These are phyloP conservation scores for Ennomos fuscantarius DNA, from an alignment of 2,888 invertebrate genomes.

Conservation along the genomic window DNA sequence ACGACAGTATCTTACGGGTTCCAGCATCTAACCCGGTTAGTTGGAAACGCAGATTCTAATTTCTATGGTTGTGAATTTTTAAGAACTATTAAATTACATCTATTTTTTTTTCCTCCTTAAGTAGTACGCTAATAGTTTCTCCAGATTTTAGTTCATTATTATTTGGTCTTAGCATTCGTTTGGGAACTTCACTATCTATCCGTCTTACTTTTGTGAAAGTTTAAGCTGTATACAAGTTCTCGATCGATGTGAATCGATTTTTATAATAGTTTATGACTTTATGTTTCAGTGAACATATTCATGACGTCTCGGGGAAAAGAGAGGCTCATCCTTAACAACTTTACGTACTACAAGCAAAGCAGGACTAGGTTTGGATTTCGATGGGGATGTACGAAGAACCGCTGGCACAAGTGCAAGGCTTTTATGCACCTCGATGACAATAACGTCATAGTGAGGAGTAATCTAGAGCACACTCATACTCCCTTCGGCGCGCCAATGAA, in stretches of 20 bases:
- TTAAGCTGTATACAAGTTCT: too few species aligned
- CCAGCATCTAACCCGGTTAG: too few species aligned
- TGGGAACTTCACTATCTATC: too few species aligned
- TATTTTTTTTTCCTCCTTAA: too few species aligned
- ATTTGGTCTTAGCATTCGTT: too few species aligned
- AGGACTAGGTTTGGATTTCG: slow-evolving; percentile 71
- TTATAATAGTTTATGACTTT: slow-evolving; percentile 2
- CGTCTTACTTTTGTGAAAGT: too few species aligned
- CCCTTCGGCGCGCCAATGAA: slow-evolving; percentile 47
- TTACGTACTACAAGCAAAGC: slow-evolving; percentile 78
- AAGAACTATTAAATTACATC: too few species aligned
- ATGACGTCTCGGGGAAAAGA: slow-evolving; percentile 79
- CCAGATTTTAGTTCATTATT: too few species aligned
- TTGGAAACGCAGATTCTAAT: too few species aligned
- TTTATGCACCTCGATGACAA: slow-evolving; percentile 75
- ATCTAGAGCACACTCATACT: slow-evolving; percentile 75
- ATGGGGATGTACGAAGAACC: slow-evolving; percentile 80
- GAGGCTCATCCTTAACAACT: slow-evolving; percentile 69
- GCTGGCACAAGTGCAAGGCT: slow-evolving; percentile 78
- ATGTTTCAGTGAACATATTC: slow-evolving; percentile 80
- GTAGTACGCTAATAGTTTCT: too few species aligned
- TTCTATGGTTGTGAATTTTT: too few species aligned
- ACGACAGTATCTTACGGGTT: too few species aligned
- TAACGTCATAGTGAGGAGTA: slow-evolving; percentile 74
- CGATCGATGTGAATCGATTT: neutral